These are phyloP conservation scores for Scaptomyza pallida DNA, from an alignment of 1,140 invertebrate genomes.

Conservation along the genomic window DNA sequence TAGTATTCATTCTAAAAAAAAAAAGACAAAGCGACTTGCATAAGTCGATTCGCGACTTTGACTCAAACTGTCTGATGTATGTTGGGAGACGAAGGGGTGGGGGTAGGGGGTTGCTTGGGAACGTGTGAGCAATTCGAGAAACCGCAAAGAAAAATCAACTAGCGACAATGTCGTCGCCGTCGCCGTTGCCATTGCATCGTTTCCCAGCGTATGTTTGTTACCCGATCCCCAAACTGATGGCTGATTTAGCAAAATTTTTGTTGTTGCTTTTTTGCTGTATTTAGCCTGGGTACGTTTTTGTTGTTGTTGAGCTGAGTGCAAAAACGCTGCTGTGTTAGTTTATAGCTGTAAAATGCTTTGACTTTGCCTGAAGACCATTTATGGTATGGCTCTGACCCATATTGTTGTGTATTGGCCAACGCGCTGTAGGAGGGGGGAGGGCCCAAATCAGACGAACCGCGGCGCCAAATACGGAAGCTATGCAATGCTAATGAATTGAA, in stretches of 20 bases:
- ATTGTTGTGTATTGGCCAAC: slow-evolving; percentile 24
- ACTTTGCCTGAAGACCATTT: slow-evolving; percentile 27
- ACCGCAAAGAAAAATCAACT: slow-evolving; percentile 28
- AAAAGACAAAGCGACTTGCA: neutral
- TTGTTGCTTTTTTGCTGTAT: neutral
- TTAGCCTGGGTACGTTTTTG: no score
- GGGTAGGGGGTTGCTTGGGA: no score
- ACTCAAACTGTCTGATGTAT: no score
- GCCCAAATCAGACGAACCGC: neutral
- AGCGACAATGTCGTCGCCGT: slow-evolving; percentile 4
- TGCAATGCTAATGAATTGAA: slow-evolving; percentile 80
- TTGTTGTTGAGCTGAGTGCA: slow-evolving; percentile 1
- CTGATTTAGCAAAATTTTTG: slow-evolving; percentile 30
- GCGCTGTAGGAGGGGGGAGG: no score
- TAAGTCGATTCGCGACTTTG: neutral
- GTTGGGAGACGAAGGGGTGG: neutral
- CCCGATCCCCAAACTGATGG: slow-evolving; percentile 5
- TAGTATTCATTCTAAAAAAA: neutral
- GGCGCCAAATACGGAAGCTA: slow-evolving; percentile 73
- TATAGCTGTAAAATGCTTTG: slow-evolving; percentile 38
- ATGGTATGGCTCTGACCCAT: slow-evolving; percentile 57
- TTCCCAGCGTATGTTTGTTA: slow-evolving; percentile 29
- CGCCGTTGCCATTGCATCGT: no score
- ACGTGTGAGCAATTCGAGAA: slow-evolving; percentile 9
- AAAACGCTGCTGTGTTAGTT: neutral